A percentile compares a stretch with the other conserved stretches of the same genome.
Evolutionary conservation across 2,113 vertebrate genomes (phyloP).

Genomic region (Myanophis thanlyinensis): DNA sequence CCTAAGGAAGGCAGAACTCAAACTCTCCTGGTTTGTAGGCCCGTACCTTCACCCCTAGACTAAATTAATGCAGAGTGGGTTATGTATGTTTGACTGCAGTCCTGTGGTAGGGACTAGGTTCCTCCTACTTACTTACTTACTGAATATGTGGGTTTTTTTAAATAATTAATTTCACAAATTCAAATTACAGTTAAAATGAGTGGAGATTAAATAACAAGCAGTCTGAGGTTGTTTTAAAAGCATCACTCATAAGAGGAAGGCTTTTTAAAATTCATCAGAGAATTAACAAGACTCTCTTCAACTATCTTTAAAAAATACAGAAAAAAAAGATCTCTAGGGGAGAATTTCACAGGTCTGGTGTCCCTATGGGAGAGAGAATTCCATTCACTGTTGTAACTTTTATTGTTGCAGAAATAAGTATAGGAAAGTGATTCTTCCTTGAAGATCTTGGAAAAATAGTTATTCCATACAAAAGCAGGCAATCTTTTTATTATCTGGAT

Average conservation of each 20-base stretch:
- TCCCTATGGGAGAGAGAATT: neutral
- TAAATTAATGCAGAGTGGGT: neutral
- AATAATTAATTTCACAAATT: neutral
- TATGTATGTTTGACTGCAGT: neutral
- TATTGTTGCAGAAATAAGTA: neutral
- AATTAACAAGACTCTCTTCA: neutral
- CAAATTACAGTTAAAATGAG: neutral
- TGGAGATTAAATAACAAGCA: neutral
- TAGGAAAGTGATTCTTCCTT: neutral
- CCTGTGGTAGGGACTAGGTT: neutral
- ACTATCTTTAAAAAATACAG: neutral
- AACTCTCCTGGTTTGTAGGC: neutral
- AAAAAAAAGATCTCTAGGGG: neutral
- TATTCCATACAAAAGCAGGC: neutral
- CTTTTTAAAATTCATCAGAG: neutral
- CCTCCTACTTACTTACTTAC: neutral
- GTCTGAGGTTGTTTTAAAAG: neutral
- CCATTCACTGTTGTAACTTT: neutral
- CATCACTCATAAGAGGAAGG: too few species aligned
- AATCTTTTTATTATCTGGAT: neutral
- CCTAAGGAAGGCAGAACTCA: neutral
- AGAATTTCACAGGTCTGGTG: neutral
- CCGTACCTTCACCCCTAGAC: neutral
- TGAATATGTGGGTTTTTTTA: neutral
- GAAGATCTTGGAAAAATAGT: neutral